Conservation (phyloP, 2,113 vertebrate genomes). For the Ondatra zibethicus region DNA sequence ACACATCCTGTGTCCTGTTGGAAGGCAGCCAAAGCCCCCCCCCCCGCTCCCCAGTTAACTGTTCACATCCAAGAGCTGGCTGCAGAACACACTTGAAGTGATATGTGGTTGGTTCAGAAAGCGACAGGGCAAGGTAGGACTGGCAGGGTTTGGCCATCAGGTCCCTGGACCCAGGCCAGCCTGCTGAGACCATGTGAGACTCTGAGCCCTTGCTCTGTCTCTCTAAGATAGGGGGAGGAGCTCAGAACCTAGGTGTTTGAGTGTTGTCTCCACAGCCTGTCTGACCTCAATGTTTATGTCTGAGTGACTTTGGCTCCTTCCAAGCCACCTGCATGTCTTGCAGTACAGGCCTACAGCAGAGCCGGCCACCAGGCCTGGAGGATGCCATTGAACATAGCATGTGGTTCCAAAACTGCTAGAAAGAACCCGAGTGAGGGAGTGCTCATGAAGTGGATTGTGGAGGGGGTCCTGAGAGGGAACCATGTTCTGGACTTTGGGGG, state of each 20-base stretch:
- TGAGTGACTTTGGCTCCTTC: not conserved
- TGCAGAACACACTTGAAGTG: not conserved
- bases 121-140: not conserved
- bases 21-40: not conserved
- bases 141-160: not conserved
- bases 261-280: not conserved
- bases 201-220: not conserved
- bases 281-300: not conserved
- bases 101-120: not conserved
- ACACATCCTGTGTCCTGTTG: not conserved
- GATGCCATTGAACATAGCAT: not conserved
- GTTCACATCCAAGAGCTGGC: not conserved
- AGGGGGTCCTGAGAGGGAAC: not conserved
- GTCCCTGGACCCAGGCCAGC: not conserved
- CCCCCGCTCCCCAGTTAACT: not conserved
- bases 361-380: not conserved
- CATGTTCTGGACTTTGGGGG: not conserved
- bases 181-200: too few species aligned
- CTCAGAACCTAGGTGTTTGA: not conserved
- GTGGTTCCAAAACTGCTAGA: not conserved
- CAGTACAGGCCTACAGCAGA: not conserved
- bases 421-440: not conserved
- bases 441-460: not conserved
- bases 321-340: too few species aligned
- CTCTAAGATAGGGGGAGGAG: not conserved